Evolutionary conservation across 1,140 invertebrate genomes (phyloP), one percentile per base, ranked within the genome.

Genomic region (Harlomillsia oculata): DNA sequence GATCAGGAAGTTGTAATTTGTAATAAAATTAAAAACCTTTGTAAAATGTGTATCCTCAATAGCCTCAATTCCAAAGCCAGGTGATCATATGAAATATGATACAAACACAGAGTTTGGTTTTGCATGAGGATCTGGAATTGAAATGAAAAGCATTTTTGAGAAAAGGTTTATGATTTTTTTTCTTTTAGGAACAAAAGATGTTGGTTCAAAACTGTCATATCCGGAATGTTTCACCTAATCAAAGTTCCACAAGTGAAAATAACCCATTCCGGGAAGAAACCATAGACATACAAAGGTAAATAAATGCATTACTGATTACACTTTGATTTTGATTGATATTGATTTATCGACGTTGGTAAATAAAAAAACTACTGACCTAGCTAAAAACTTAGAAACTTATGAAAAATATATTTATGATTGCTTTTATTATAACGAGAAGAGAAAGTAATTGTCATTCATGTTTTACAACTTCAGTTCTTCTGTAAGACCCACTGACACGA

Each of bases 161-260:
- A 14, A 45, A n/a, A 14, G 1, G 16, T 1, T 1, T 25, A 44
- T 14, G 25, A 26, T 45, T 6, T 11, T 45, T 20, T 53, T 39
- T 51, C 39, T 20, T 44, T 41, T 60, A 60, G 59, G 53, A 49
- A 40, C 53, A 53, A 37, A 60, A 54, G 56, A 60, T 60, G 59
- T 55, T 60, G 59, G 46, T 60, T 55, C 52, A 54, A 46, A 56
- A 43, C 37, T 49, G 53, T 49, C 48, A 30, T 60, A 60, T 56
- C 53, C 56, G 53, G 39, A 60, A 60, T 37, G 53, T 56, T 49
- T 60, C 50, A 41, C 53, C n/a, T n/a, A n/a, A n/a, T n/a, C n/a
- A n/a, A n/a, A n/a, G n/a, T n/a, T n/a, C n/a, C n/a, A n/a, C n/a
- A n/a, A n/a, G n/a, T n/a, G n/a, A n/a, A n/a, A n/a, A n/a, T 44